These are phyloP conservation scores for Spialia ferax DNA, from an alignment of 2,888 invertebrate species.

Conservation along the genomic window DNA sequence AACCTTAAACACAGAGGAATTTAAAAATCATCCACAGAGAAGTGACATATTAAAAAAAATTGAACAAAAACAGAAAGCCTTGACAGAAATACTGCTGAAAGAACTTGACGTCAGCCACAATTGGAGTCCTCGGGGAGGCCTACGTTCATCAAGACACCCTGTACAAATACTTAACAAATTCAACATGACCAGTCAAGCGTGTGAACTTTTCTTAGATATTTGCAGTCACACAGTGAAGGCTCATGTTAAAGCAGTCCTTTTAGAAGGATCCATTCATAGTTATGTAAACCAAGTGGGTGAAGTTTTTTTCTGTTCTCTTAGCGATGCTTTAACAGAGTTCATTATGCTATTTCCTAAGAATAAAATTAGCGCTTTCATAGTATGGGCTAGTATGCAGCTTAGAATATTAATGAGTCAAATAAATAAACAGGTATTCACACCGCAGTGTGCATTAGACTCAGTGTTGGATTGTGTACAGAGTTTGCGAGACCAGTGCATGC, in stretches of 20 bases:
- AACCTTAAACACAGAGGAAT: constrained; percentile 72
- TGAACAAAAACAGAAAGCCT: constrained; percentile 90
- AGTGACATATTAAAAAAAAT: constrained; percentile 84
- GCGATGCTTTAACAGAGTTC: constrained; percentile 88
- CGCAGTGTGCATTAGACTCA: constrained; percentile 94
- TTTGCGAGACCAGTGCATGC: constrained; percentile 90
- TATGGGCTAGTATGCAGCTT: constrained; percentile 96
- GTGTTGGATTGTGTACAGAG: constrained; percentile 95
- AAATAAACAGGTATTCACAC: constrained; percentile 95
- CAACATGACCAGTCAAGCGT: constrained; percentile 89
- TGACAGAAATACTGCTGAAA: constrained; percentile 95
- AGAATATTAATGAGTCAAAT: constrained; percentile 93
- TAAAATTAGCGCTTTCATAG: constrained; percentile 89
- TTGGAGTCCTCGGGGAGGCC: constrained; percentile 95
- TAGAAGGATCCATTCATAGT: constrained; percentile 92
- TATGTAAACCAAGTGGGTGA: constrained; percentile 94
- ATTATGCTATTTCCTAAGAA: constrained; percentile 92
- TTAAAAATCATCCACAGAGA: constrained; percentile 71
- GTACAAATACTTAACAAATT: constrained; percentile 94
- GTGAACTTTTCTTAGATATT: constrained; percentile 93
- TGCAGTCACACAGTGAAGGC: constrained; percentile 94
- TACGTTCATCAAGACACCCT: constrained; percentile 94
- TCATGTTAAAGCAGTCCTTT: constrained; percentile 92
- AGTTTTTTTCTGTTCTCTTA: constrained; percentile 94
- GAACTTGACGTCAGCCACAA: constrained; percentile 96